A percentile compares a stretch with the other conserved stretches of the same genome.
Conservation (phyloP, 2,888 invertebrate species). For the Parthenolecanium corni region DNA sequence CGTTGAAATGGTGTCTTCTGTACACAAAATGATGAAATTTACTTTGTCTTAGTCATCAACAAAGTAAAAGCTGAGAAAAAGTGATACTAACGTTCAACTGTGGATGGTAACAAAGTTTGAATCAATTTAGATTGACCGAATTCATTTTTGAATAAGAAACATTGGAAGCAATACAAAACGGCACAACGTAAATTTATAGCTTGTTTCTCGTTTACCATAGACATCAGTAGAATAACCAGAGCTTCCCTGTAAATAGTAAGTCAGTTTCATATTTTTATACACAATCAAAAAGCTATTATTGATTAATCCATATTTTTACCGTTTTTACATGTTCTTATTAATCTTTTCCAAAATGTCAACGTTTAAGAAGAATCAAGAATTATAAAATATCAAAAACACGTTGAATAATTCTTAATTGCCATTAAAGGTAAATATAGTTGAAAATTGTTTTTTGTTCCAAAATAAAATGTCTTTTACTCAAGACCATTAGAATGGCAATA, state of each 20-base stretch:
- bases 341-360: too few species aligned
- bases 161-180: constrained; percentile 94
- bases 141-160: constrained; percentile 87
- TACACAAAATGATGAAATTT: constrained; percentile 1
- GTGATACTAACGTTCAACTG: constrained; percentile 51
- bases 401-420: too few species aligned
- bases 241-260: constrained; percentile 55
- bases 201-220: constrained; percentile 98
- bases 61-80: not conserved
- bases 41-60: not conserved
- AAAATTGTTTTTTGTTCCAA: too few species aligned
- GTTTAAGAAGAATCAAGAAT: too few species aligned
- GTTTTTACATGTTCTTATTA: too few species aligned
- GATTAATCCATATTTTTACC: too few species aligned
- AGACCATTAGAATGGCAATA: too few species aligned
- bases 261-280: too few species aligned
- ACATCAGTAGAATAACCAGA: constrained; percentile 87
- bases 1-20: constrained; percentile 40
- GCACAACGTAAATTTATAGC: constrained; percentile 80
- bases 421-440: too few species aligned
- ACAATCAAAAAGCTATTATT: too few species aligned
- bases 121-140: constrained; percentile 76
- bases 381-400: too few species aligned
- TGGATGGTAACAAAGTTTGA: constrained; percentile 81
- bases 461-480: too few species aligned